A percentile compares a stretch with the other conserved stretches of the same genome.
Evolutionary conservation across 2,797 vertebrate genomes (phyloP).

Genomic region (Xenops minutus): DNA sequence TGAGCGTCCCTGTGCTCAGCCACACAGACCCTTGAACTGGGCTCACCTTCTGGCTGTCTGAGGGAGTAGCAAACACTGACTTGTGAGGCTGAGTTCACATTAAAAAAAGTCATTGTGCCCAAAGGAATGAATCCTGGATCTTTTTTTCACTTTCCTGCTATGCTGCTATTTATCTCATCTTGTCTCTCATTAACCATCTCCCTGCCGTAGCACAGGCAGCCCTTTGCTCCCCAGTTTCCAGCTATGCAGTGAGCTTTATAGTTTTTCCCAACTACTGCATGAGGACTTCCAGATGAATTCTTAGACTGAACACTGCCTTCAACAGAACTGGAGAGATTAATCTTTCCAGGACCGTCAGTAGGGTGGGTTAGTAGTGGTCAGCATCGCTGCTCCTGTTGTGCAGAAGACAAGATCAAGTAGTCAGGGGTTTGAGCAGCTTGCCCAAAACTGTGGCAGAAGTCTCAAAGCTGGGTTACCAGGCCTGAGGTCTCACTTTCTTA

Average conservation of each 20-base stretch:
- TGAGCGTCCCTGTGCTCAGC: fast-evolving
- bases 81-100: not conserved
- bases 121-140: not conserved
- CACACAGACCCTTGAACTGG: fast-evolving
- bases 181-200: not conserved
- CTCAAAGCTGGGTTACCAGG: not conserved
- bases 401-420: not conserved
- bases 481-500: not conserved
- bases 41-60: not conserved
- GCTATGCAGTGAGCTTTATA: not conserved
- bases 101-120: not conserved
- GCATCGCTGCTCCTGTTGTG: not conserved
- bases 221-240: not conserved
- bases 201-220: not conserved
- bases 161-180: conserved; percentile 21
- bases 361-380: not conserved
- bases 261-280: conserved; percentile 6
- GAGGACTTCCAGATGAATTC: conserved; percentile 45
- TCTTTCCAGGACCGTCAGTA: not conserved
- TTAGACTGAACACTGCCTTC: not conserved
- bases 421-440: not conserved
- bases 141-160: conserved; percentile 35
- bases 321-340: not conserved
- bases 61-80: not conserved
- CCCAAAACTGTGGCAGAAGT: not conserved